phyloP scores from a whole-genome alignment of 2,113 vertebrate species.

The Xenopus tropicalis region UCB_Xtro_10.0 CM004448.2:125439001-125439500 shows the following conservation, averaged over 20 bases:
- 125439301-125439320: not conserved
- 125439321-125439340: too few species aligned
- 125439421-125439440: too few species aligned
- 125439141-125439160: slow-evolving; percentile 22
- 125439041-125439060: not conserved
- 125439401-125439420: too few species aligned
- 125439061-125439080: slow-evolving; percentile 10
- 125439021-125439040: not conserved
- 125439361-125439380: too few species aligned
- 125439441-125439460: too few species aligned
- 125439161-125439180: slow-evolving; percentile 40
- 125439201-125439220: slow-evolving; percentile 3
- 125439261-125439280: slow-evolving; percentile 26
- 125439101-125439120: slow-evolving; percentile 5
- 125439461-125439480: too few species aligned
- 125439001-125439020: not conserved
- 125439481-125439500: too few species aligned
- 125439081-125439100: slow-evolving; percentile 24
- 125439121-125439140: slow-evolving; percentile 8
- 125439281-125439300: slow-evolving; percentile 1
- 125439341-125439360: too few species aligned
- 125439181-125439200: slow-evolving; percentile 37
- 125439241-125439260: slow-evolving; percentile 26
- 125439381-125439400: too few species aligned
- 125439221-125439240: slow-evolving; percentile 32